These are phyloP conservation scores for Andrena cerasifolii DNA, from an alignment of 1,140 invertebrate species.

Conservation along the genomic window DNA sequence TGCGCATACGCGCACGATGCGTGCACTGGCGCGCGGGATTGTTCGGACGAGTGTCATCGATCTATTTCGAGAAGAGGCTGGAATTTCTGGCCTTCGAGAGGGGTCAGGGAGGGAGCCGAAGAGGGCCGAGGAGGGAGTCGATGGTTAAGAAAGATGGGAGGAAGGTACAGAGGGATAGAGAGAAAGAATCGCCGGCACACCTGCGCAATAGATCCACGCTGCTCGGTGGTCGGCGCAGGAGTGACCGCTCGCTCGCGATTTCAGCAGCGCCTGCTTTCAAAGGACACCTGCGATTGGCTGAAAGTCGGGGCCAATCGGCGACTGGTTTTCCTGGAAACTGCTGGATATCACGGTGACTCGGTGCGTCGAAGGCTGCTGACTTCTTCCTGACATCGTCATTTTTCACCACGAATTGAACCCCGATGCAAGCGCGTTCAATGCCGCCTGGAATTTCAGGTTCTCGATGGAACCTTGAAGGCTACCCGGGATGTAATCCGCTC, in stretches of 20 bases:
- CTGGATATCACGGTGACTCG: conserved; percentile 4
- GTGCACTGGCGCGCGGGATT: conserved; percentile 66
- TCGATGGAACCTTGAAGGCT: no score
- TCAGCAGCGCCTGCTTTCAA: conserved; percentile 27
- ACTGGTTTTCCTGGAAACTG: conserved; percentile 36
- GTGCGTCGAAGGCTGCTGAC: conserved; percentile 3
- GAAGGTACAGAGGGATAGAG: conserved; percentile 45
- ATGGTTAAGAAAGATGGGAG: conserved; percentile 41
- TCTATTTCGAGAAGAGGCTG: conserved; percentile 80
- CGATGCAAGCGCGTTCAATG: no score
- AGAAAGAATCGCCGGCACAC: conserved; percentile 44
- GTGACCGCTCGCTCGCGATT: conserved; percentile 54
- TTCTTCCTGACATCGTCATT: neutral
- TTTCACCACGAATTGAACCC: neutral
- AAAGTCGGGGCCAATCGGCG: conserved; percentile 42
- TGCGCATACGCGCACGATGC: conserved; percentile 40
- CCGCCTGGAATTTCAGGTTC: no score
- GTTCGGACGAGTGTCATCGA: conserved; percentile 80
- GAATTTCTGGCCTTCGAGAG: conserved; percentile 78
- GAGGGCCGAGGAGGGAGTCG: conserved; percentile 22
- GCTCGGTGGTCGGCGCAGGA: conserved; percentile 70
- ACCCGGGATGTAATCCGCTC: no score
- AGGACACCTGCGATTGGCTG: conserved; percentile 43
- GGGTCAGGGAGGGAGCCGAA: conserved; percentile 44
- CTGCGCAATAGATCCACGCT: conserved; percentile 62